These are phyloP conservation scores for Bufotes viridis DNA, from an alignment of 2,797 vertebrate species.

Conservation along the genomic window DNA sequence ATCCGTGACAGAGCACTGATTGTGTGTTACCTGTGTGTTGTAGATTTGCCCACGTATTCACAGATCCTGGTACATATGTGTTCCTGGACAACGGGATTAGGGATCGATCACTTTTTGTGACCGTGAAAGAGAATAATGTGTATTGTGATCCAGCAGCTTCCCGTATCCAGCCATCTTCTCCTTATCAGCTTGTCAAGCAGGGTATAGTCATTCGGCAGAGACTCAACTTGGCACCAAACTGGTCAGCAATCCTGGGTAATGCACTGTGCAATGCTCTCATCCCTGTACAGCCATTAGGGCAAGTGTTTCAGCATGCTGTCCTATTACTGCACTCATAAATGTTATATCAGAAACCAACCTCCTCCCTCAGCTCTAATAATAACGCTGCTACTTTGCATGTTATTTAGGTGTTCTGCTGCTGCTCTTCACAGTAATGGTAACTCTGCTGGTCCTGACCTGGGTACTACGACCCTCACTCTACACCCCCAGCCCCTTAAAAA, in stretches of 20 bases:
- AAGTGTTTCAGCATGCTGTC: not conserved
- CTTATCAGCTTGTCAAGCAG: slow-evolving; percentile 80
- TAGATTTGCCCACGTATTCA: slow-evolving; percentile 92
- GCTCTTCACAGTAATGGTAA: slow-evolving; percentile 74
- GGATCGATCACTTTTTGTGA: slow-evolving; percentile 81
- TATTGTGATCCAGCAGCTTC: slow-evolving; percentile 74
- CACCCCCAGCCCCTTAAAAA: slow-evolving; percentile 72
- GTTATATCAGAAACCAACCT: not conserved
- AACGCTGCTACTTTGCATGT: not conserved
- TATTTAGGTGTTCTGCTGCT: slow-evolving; percentile 79
- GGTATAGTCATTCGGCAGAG: slow-evolving; percentile 77
- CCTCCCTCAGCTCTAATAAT: not conserved
- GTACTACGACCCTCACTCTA: slow-evolving; percentile 77
- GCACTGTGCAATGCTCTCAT: not conserved
- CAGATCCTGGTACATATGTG: slow-evolving; percentile 85
- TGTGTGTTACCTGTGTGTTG: not conserved
- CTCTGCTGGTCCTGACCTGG: slow-evolving; percentile 79
- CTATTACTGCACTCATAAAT: not conserved
- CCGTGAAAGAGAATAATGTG: slow-evolving; percentile 78
- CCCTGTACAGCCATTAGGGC: not conserved
- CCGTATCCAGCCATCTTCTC: slow-evolving; percentile 86
- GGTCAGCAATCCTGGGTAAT: slow-evolving; percentile 83
- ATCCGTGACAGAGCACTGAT: not conserved
- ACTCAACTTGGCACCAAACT: slow-evolving; percentile 85
- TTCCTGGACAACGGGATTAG: slow-evolving; percentile 81